These are phyloP conservation scores for Magallana angulata DNA, from an alignment of 1,140 invertebrate species.

Conservation along the genomic window DNA sequence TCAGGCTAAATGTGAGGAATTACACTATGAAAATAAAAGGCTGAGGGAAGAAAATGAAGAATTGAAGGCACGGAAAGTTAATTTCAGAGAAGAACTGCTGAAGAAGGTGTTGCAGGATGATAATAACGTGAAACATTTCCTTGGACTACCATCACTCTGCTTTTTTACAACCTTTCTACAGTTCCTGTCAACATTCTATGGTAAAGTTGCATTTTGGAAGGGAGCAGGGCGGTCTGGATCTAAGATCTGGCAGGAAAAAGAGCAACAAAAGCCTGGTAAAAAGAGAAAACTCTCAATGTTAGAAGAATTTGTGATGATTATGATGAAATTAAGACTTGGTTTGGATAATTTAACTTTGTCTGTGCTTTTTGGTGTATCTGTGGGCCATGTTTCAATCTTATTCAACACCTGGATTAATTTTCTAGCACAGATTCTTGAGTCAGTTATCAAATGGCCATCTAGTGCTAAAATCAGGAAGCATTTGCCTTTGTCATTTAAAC, in stretches of 20 bases:
- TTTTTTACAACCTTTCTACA: too few species aligned
- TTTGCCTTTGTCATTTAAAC: too few species aligned
- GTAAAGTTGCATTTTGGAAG: constrained; percentile 11
- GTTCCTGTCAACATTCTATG: too few species aligned
- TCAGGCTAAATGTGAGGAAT: too few species aligned
- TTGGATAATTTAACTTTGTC: constrained; percentile 1
- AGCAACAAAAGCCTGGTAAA: neutral
- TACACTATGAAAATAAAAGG: too few species aligned
- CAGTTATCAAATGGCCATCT: constrained; percentile 21
- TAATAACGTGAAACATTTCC: too few species aligned
- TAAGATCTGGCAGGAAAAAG: neutral
- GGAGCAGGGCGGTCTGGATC: neutral
- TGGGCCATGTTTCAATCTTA: constrained; percentile 20
- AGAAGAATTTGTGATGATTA: neutral
- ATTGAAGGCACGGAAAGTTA: too few species aligned
- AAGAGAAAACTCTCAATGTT: neutral
- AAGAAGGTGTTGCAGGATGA: too few species aligned
- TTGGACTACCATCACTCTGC: too few species aligned
- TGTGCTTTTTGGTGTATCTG: constrained; percentile 16
- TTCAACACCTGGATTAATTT: constrained; percentile 28
- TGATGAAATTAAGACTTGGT: neutral
- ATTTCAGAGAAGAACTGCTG: too few species aligned
- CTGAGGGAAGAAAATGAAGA: too few species aligned
- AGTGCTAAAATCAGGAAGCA: too few species aligned
- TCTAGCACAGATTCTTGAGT: constrained; percentile 11